These are phyloP conservation scores for Lomographa bimaculata DNA, from an alignment of 2,888 invertebrate species.

Conservation along the genomic window DNA sequence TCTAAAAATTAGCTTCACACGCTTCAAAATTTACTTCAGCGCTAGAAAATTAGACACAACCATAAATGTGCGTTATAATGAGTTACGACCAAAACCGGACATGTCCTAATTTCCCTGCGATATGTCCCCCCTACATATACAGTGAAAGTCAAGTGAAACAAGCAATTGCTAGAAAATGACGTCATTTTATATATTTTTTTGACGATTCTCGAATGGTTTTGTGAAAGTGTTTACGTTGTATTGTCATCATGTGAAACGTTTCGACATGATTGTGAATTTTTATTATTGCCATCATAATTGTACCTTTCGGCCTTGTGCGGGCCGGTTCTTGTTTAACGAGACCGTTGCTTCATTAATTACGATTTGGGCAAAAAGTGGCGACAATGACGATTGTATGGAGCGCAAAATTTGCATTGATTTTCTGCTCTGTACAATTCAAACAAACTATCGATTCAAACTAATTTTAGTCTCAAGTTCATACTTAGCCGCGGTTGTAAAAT, in stretches of 20 bases:
- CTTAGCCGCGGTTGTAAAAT: no score
- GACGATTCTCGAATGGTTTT: slow-evolving; percentile 24
- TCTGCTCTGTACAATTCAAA: no score
- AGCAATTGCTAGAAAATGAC: slow-evolving; percentile 26
- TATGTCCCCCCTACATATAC: slow-evolving; percentile 30
- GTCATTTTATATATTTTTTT: slow-evolving; percentile 25
- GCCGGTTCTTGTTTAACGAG: slow-evolving; percentile 12
- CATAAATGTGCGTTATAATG: slow-evolving; percentile 30
- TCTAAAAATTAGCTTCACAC: slow-evolving; percentile 26
- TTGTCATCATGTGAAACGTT: slow-evolving; percentile 27
- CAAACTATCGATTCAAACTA: slow-evolving; percentile 2
- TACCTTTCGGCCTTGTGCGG: slow-evolving; percentile 12
- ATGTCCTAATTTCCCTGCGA: slow-evolving; percentile 31
- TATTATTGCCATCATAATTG: slow-evolving; percentile 21
- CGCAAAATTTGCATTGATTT: no score
- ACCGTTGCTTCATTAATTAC: slow-evolving; percentile 15
- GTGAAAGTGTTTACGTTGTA: slow-evolving; percentile 29
- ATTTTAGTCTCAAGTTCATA: no score
- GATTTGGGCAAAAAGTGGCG: slow-evolving; percentile 4
- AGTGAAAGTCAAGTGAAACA: slow-evolving; percentile 32
- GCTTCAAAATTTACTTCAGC: slow-evolving; percentile 25
- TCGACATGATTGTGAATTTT: slow-evolving; percentile 29
- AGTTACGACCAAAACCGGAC: slow-evolving; percentile 20
- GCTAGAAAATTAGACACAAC: slow-evolving; percentile 35
- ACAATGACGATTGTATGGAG: no score